phyloP scores from a whole-genome alignment of 1,140 invertebrate genomes.

The Drosophila busckii region DNA sequence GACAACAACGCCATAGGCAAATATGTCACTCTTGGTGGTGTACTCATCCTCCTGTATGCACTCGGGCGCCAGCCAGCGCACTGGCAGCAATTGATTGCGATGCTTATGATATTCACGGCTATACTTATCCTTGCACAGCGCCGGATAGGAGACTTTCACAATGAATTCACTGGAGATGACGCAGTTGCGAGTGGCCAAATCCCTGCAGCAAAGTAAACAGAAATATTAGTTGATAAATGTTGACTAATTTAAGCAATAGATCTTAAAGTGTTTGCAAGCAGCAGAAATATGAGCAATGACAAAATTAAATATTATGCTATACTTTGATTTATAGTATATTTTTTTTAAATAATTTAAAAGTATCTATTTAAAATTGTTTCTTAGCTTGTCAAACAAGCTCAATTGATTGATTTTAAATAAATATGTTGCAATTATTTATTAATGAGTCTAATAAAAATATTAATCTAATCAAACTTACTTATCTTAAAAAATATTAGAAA shows the following conservation, averaged over 20 bases:
- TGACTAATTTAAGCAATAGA: neutral
- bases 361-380: too few species aligned
- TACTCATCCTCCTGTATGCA: constrained; percentile 94
- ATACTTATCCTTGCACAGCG: constrained; percentile 90
- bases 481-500: too few species aligned
- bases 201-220: constrained; percentile 78
- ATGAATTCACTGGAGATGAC: constrained; percentile 90
- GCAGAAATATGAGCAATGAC: too few species aligned
- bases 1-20: constrained; percentile 92
- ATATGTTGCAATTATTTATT: too few species aligned
- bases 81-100: constrained; percentile 87
- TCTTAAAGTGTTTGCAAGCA: too few species aligned
- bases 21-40: constrained; percentile 96
- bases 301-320: too few species aligned
- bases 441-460: too few species aligned
- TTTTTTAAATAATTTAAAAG: too few species aligned
- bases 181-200: constrained; percentile 96
- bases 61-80: constrained; percentile 93
- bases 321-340: too few species aligned
- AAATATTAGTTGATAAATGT: neutral
- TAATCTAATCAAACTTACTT: too few species aligned
- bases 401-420: too few species aligned
- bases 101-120: constrained; percentile 91
- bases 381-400: too few species aligned
- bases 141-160: constrained; percentile 90